Base-by-base conservation (phyloP, 2,888 invertebrate species). In the Odontocerum albicorne region DNA sequence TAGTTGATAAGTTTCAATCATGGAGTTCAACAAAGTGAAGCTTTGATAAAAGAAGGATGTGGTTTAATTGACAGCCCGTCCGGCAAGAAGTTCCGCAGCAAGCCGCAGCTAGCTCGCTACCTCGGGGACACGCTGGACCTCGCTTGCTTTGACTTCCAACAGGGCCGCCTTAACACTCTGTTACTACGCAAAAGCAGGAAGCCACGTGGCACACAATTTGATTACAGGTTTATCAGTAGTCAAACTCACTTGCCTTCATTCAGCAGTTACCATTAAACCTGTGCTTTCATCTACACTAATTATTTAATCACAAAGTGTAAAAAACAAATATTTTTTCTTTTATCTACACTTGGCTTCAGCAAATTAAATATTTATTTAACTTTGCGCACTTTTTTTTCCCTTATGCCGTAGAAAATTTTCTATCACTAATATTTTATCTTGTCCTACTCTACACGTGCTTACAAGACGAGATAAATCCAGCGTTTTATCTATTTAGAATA, bases 41-140 rank as follows among this genome's bases (percentile, higher is more conserved):
- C n/a, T n/a, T n/a, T 38, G 35, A 12, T 56, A 45, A 51, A 50
- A 51, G 53, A 53, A 38, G 57, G 38, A 17, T 51, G 44, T 46
- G 43, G 49, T 43, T 49, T 49, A 17, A 27, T 51, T 38, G 74
- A 65, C 78, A 91, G 90, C 75, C 90, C 90, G 65, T 84, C 85
- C 79, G 91, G 90, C 70, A 86, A 86, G 77, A 87, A 87, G 79
- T 85, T 90, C 71, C 83, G 88, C 72, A 90, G 85, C 76, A 91
- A 91, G 74, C 86, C 88, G 61, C 88, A 90, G 75, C 79, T 92
- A 71, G 85, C 86, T 64, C 83, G 88, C 66, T 85, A 85, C 73
- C 81, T 90, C 63, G 89, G 88, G 69, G 86, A 87, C 72, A 79
- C 83, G 68, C 82, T 87, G 75, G 91, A 91, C 77, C 80, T 90